Evolutionary conservation across 2,797 vertebrate species (phyloP), one percentile per base, ranked within the genome.

Genomic region (Rhyacichthys aspro): DNA sequence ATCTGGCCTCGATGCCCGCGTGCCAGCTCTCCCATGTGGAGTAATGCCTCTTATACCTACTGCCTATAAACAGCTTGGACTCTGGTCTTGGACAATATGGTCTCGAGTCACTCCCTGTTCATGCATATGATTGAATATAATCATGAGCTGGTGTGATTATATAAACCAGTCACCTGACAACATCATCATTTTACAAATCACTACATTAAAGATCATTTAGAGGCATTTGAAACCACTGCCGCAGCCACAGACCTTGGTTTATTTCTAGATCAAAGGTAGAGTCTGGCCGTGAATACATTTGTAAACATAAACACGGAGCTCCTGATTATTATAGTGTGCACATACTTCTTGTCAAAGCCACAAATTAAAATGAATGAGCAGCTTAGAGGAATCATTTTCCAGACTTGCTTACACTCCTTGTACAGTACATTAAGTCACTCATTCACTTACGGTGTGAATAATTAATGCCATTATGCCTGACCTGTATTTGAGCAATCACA

Each of bases 11-110:
- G 33, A 61, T 18, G 28, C 14, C 36, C 14, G 36, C 23, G 17
- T 85, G 86, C 86, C 86, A 88, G 77, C 56, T 76, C 87, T 86
- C 70, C 79, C 81, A 78, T 83, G 87, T 82, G 73, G 79, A 89
- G 87, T 70, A 76, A 86, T 85, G 81, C 82, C 79, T 82, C 80
- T 87, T 81, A 78, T 87, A 81, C 77, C 84, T 77, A 59, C 68
- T 80, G 76, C 57, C 76, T 79, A 74, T 72, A 81, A 85, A 79
- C 84, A 88, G 85, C 79, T 81, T 83, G 84, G 73, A 49, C 76
- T 80, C 68, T 75, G 63, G 47, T 80, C 81, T 74, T 68, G 67
- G 72, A 70, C 82, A 88, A 85, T 86, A 86, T 89, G 82, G 72
- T 80, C 78, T 52, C 56, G 37, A 72, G 76, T 71, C 63, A 50